phyloP scores from a whole-genome alignment of 2,113 vertebrate genomes.

The Rhinolophus sinicus region DNA sequence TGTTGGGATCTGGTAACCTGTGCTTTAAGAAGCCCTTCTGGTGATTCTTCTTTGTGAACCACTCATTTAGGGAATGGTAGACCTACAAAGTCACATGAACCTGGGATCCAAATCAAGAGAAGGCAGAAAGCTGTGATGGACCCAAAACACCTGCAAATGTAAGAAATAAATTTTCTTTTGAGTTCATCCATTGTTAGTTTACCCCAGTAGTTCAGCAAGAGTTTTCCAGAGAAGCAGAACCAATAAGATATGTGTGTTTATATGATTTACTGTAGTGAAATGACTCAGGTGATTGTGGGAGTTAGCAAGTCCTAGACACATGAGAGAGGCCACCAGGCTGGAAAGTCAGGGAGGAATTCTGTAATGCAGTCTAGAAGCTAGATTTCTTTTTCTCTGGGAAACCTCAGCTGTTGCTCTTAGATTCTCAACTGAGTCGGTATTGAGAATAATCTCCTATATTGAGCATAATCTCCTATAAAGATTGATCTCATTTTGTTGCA shows the following conservation, averaged over 20 bases:
- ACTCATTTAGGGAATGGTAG: too few relatives aligned
- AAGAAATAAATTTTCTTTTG: not conserved
- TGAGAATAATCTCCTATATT: not conserved
- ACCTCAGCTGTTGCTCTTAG: not conserved
- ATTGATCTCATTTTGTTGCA: not conserved
- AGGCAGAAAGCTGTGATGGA: not conserved
- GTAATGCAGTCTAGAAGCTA: not conserved
- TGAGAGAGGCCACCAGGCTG: not conserved
- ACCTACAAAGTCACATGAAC: not conserved
- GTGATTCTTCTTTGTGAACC: not conserved
- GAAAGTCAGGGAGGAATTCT: not conserved
- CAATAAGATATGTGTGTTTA: not conserved
- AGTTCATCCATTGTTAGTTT: not conserved
- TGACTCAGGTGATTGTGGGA: not conserved
- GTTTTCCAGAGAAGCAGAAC: not conserved
- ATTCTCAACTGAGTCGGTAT: not conserved
- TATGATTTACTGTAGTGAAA: not conserved
- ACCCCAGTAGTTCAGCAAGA: not conserved
- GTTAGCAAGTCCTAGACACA: not conserved
- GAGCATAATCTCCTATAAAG: not conserved
- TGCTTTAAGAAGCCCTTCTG: not conserved
- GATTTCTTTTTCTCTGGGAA: not conserved
- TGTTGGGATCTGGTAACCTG: accelerated
- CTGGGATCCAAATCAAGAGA: not conserved
- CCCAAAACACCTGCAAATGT: not conserved